phyloP scores from a whole-genome alignment of 1,140 invertebrate species.

The Agrypnia vestita region DNA sequence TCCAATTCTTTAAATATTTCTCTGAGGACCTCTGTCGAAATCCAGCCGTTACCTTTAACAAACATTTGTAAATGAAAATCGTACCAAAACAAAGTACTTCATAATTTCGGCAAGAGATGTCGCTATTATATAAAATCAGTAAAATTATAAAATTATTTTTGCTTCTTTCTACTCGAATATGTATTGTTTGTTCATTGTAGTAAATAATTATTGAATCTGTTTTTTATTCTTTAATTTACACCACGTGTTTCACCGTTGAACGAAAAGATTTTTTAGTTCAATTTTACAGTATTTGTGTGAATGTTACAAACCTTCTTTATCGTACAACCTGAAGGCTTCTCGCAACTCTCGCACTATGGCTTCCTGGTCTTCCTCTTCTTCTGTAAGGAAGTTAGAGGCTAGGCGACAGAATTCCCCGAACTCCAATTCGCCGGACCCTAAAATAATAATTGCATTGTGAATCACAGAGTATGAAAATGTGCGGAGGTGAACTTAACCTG shows the following conservation, averaged over 20 bases:
- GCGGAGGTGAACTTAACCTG: too few species aligned
- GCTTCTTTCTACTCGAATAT: too few species aligned
- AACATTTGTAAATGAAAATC: background rate
- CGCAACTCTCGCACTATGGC: constrained; percentile 83
- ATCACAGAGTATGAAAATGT: too few species aligned
- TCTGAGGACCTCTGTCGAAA: constrained; percentile 81
- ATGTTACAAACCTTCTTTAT: constrained; percentile 76
- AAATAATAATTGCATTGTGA: too few species aligned
- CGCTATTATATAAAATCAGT: background rate
- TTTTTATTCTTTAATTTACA: too few species aligned
- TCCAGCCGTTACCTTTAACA: constrained; percentile 79
- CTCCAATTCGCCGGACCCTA: constrained; percentile 72
- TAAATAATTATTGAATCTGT: too few species aligned
- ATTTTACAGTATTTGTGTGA: too few species aligned
- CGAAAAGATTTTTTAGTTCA: too few species aligned
- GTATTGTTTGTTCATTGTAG: too few species aligned
- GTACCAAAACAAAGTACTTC: too few species aligned
- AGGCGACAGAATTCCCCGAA: constrained; percentile 76
- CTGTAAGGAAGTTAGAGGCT: constrained; percentile 76
- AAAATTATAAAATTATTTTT: too few species aligned
- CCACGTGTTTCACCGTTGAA: too few species aligned
- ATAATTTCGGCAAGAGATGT: background rate
- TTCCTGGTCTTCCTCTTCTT: constrained; percentile 81
- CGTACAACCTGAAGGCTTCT: constrained; percentile 88
- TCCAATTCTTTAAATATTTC: constrained; percentile 86